phyloP scores from a whole-genome alignment of 1,140 invertebrate genomes.

The fruit fly (Drosophila melanogaster) region Release_6_plus_ISO1_MT NT_033779.5:7679001-7679500 shows the following conservation, averaged over 20 bases:
- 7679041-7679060: constrained; percentile 20
- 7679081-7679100: constrained; percentile 48
- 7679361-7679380: constrained; percentile 20
- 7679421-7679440: neutral
- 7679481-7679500: neutral
- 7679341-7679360: constrained; percentile 9
- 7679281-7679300: constrained; percentile 23
- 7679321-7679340: constrained; percentile 18
- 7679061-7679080: constrained; percentile 25
- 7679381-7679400: neutral
- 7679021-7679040: constrained; percentile 53
- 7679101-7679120: constrained; percentile 27
- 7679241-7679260: constrained; percentile 3
- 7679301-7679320: constrained; percentile 21
- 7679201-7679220: constrained; percentile 22
- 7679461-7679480: neutral
- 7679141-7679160: constrained; percentile 37
- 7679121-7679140: constrained; percentile 36
- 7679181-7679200: constrained; percentile 29
- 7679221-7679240: constrained; percentile 17
- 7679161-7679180: constrained; percentile 28
- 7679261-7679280: constrained; percentile 20
- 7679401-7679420: neutral
- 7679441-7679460: neutral
- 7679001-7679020: constrained; percentile 56